Evolutionary conservation across 2,797 vertebrate species (phyloP).

Genomic region (Babyrousa celebensis): DNA sequence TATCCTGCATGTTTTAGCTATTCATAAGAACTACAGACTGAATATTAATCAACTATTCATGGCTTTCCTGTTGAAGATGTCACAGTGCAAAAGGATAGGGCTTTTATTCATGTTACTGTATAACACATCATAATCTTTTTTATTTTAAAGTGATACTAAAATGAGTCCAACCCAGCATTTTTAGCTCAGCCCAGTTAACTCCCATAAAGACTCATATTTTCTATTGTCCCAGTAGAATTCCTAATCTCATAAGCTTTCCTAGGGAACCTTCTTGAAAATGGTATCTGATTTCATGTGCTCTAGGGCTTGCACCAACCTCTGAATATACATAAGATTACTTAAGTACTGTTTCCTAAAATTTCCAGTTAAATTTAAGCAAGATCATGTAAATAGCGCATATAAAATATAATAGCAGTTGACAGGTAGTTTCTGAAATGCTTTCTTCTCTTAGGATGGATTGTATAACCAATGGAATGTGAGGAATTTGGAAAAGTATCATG

Average conservation of each 20-base stretch:
- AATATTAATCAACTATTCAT: slow-evolving; percentile 50
- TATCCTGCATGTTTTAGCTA: slow-evolving; percentile 17
- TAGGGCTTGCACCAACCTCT: background rate
- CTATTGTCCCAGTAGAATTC: slow-evolving; percentile 23
- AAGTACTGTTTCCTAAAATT: slow-evolving; percentile 29
- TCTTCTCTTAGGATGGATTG: slow-evolving; percentile 31
- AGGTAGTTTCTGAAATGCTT: slow-evolving; percentile 47
- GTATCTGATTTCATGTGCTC: slow-evolving; percentile 38
- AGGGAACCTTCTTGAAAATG: slow-evolving; percentile 29
- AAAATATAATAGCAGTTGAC: background rate
- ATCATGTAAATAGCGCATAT: slow-evolving; percentile 16
- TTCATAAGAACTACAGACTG: slow-evolving; percentile 24
- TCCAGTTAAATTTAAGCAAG: slow-evolving; percentile 15
- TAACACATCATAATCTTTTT: background rate
- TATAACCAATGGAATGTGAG: background rate
- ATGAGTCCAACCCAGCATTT: slow-evolving; percentile 11
- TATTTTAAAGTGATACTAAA: slow-evolving; percentile 67
- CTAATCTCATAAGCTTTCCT: background rate
- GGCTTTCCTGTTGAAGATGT: slow-evolving; percentile 17
- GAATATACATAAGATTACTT: background rate
- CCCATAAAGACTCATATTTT: slow-evolving; percentile 30
- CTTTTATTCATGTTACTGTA: background rate
- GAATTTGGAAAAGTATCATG: slow-evolving; percentile 5
- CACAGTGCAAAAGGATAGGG: background rate
- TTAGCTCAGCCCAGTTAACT: slow-evolving; percentile 12